phyloP scores from a whole-genome alignment of 2,888 invertebrate genomes.

The Xestobium rufovillosum region DNA sequence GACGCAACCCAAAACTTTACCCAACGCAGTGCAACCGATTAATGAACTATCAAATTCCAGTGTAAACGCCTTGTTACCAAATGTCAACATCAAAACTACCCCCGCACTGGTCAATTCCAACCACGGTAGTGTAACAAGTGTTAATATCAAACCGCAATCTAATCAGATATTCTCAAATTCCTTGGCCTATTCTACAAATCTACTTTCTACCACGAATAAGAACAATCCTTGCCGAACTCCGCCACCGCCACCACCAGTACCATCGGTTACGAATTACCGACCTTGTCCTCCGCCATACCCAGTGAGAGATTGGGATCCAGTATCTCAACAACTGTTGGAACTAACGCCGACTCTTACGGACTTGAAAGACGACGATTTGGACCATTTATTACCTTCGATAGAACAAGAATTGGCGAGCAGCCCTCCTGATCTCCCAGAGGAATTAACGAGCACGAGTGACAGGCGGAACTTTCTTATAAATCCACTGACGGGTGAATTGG shows the following conservation, averaged over 20 bases:
- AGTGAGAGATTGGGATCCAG: conserved; percentile 16
- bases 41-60: not conserved
- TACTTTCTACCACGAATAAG: not conserved
- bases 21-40: not conserved
- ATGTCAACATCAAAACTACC: not conserved
- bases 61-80: not conserved
- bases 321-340: conserved; percentile 37
- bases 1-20: not conserved
- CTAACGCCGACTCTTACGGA: conserved; percentile 41
- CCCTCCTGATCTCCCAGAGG: conserved; percentile 48
- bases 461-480: conserved; percentile 80
- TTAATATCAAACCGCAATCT: not conserved
- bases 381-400: conserved; percentile 56
- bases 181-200: too few species aligned
- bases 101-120: not conserved
- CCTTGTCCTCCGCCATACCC: not conserved
- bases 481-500: conserved; percentile 80
- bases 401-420: conserved; percentile 51
- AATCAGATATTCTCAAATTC: not conserved
- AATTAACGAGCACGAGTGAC: conserved; percentile 52
- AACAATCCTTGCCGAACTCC: too few species aligned
- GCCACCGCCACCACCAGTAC: not conserved
- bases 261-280: not conserved
- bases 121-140: not conserved
- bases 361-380: conserved; percentile 49